phyloP scores from a whole-genome alignment of 2,113 vertebrate species.

The Climacteris rufus region DNA sequence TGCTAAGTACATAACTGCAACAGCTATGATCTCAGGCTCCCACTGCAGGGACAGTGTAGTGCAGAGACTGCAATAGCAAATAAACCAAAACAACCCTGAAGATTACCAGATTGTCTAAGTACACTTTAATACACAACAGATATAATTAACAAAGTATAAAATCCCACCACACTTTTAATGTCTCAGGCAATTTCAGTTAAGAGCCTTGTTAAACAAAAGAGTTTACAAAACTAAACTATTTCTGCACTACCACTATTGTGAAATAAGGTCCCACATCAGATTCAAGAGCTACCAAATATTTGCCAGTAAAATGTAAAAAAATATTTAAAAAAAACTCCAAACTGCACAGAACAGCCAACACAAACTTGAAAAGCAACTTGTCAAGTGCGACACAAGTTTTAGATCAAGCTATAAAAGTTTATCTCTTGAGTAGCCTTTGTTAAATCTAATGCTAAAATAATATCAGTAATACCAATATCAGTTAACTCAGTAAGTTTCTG shows the following conservation, averaged over 20 bases:
- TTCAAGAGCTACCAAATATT: not conserved
- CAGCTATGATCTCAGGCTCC: conserved; percentile 98
- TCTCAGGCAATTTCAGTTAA: not conserved
- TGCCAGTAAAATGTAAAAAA: not conserved
- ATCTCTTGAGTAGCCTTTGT: not conserved
- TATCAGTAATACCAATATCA: no score
- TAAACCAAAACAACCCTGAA: not conserved
- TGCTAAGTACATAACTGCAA: conserved; percentile 97
- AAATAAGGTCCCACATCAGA: not conserved
- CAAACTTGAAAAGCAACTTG: not conserved
- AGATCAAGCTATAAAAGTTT: not conserved
- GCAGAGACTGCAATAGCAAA: conserved; percentile 81
- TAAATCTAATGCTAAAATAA: not conserved
- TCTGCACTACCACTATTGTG: not conserved
- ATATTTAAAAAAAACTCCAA: rapidly evolving
- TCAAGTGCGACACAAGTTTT: rapidly evolving
- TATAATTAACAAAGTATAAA: not conserved
- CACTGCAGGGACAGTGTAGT: conserved; percentile 97
- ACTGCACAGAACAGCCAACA: not conserved
- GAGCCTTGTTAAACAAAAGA: not conserved
- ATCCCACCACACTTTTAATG: not conserved
- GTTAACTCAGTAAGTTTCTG: no score
- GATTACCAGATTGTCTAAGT: not conserved
- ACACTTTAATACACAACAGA: not conserved
- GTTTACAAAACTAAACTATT: not conserved